These are phyloP conservation scores for Microctenopoma stevenorrisi DNA, from an alignment of 2,797 vertebrate genomes.

Conservation along the genomic window DNA sequence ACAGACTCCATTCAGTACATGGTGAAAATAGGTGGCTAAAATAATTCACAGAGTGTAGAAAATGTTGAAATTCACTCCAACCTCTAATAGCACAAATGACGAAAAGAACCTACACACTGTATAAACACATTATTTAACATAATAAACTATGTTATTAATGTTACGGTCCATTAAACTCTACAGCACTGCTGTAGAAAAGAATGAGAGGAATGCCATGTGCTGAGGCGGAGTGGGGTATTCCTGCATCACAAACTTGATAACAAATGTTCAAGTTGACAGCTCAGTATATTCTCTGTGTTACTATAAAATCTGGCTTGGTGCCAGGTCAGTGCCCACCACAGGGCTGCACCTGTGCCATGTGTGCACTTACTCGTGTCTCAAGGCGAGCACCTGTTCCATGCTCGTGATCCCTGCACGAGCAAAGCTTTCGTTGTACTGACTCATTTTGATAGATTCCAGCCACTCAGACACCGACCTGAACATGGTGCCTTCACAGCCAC, in stretches of 20 bases:
- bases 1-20: not conserved
- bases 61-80: not conserved
- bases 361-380: conserved; percentile 94
- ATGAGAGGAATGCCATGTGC: conserved; percentile 59
- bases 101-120: not conserved
- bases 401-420: conserved; percentile 87
- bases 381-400: conserved; percentile 93
- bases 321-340: conserved; percentile 16
- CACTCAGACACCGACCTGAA: conserved; percentile 94
- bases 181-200: conserved; percentile 26
- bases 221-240: conserved; percentile 24
- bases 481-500: conserved; percentile 88
- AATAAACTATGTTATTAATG: no score
- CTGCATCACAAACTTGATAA: conserved; percentile 44
- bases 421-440: conserved; percentile 94
- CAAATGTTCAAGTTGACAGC: conserved; percentile 66
- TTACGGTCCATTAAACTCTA: not conserved
- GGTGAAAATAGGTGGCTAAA: not conserved
- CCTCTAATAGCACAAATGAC: not conserved
- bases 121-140: no score
- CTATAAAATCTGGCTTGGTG: conserved; percentile 46
- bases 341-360: conserved; percentile 63
- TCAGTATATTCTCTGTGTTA: conserved; percentile 60
- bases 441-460: conserved; percentile 98
- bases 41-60: not conserved